phyloP scores from a whole-genome alignment of 2,797 vertebrate species.

The Meriones psammophilus region DNA sequence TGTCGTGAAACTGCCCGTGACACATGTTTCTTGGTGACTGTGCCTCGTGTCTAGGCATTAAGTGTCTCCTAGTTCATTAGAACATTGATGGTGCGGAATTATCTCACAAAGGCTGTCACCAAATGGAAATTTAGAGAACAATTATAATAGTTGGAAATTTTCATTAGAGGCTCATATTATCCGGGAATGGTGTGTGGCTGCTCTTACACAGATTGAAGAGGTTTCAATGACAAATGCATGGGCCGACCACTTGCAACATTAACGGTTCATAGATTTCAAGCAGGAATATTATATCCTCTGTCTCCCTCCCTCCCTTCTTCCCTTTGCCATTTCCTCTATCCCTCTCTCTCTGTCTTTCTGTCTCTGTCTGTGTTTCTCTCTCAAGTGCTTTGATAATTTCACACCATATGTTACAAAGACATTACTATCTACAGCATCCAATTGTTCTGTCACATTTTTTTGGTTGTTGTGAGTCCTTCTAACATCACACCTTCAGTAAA shows the following conservation, averaged over 20 bases:
- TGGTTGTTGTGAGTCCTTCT: neutral
- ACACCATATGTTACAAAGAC: neutral
- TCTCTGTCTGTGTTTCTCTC: too few species aligned
- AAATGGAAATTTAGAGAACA: conserved; percentile 83
- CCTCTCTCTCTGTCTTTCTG: rapidly evolving
- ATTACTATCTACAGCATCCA: neutral
- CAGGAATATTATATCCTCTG: neutral
- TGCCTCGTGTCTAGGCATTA: conserved; percentile 67
- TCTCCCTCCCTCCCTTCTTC: neutral
- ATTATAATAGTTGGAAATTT: conserved; percentile 75
- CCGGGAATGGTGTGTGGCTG: conserved; percentile 14
- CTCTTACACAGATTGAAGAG: conserved; percentile 57
- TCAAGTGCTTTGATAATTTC: neutral
- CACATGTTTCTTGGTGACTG: conserved; percentile 78
- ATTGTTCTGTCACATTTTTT: neutral
- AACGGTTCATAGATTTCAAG: conserved; percentile 55
- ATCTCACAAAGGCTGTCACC: conserved; percentile 80
- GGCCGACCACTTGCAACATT: conserved; percentile 13
- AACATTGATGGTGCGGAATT: conserved; percentile 80
- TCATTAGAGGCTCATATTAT: conserved; percentile 70
- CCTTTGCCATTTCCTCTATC: too few species aligned
- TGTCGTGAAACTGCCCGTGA: conserved; percentile 69
- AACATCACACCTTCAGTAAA: neutral
- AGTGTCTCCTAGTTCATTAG: conserved; percentile 81
- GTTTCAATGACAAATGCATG: conserved; percentile 56